Evolutionary conservation across 1,140 invertebrate species (phyloP).

Genomic region (Caenorhabditis tropicalis): DNA sequence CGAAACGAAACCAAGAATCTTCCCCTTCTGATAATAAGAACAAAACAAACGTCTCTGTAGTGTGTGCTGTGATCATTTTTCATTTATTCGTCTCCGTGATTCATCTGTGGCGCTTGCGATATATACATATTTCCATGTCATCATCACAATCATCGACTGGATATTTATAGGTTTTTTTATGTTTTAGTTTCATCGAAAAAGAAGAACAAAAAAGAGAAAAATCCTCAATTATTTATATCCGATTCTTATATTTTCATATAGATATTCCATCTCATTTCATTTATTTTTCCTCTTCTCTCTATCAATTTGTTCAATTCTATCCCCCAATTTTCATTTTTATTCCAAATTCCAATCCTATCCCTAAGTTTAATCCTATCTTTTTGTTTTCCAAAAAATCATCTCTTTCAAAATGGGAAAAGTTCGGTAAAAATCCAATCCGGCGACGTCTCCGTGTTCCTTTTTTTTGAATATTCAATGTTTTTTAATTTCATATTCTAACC

Average conservation of each 20-base stretch:
- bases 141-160: not conserved
- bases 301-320: slow-evolving; percentile 27
- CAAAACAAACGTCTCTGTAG: not conserved
- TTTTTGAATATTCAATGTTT: not conserved
- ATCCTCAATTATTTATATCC: no score
- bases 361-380: not conserved
- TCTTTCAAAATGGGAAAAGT: not conserved
- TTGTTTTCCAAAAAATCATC: not conserved
- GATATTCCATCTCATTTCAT: not conserved
- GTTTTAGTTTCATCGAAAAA: no score
- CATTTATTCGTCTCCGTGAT: not conserved
- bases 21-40: not conserved
- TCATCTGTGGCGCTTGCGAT: slow-evolving; percentile 40
- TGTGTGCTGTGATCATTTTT: slow-evolving; percentile 24
- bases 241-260: no score
- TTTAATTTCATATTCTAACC: not conserved
- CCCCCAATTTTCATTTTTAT: not conserved
- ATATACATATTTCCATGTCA: not conserved
- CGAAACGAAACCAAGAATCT: not conserved
- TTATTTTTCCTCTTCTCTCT: not conserved
- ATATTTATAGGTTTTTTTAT: not conserved
- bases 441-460: not conserved
- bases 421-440: not conserved
- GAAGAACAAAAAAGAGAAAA: no score
- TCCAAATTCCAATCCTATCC: not conserved